Percentiles rank a stretch among this genome's conserved stretches.
Conservation (phyloP, 2,113 vertebrate genomes). For the Chlamydotis undulata region DNA sequence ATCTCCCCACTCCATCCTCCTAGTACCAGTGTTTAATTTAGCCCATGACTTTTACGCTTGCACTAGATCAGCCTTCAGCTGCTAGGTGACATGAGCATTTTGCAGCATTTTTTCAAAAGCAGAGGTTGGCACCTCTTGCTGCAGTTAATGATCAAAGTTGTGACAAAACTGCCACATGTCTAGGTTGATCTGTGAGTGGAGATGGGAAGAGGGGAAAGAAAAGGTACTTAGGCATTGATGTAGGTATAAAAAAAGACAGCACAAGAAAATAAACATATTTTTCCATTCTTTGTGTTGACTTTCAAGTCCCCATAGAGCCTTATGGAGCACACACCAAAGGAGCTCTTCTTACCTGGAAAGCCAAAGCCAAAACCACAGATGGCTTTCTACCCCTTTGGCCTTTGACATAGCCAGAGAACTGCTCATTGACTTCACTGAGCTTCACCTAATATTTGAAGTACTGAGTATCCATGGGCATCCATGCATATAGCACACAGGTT, state of each 20-base stretch:
- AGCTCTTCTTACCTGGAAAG: not conserved
- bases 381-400: not conserved
- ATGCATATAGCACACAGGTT: not conserved
- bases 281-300: not conserved
- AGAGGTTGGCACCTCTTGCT: not conserved
- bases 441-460: not conserved
- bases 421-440: not conserved
- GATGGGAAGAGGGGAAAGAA: not conserved
- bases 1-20: not conserved
- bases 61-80: not conserved
- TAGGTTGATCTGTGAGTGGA: not conserved
- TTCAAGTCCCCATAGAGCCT: not conserved
- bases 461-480: no score
- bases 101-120: not conserved
- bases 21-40: not conserved
- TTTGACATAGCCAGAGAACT: not conserved
- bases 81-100: not conserved
- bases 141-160: not conserved
- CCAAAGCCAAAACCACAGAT: not conserved
- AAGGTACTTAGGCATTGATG: not conserved
- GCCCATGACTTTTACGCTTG: not conserved
- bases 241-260: not conserved
- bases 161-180: not conserved
- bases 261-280: not conserved
- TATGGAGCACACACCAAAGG: not conserved